Base-by-base conservation (phyloP, 2,113 vertebrate species). In the Pangasianodon hypophthalmus region DNA sequence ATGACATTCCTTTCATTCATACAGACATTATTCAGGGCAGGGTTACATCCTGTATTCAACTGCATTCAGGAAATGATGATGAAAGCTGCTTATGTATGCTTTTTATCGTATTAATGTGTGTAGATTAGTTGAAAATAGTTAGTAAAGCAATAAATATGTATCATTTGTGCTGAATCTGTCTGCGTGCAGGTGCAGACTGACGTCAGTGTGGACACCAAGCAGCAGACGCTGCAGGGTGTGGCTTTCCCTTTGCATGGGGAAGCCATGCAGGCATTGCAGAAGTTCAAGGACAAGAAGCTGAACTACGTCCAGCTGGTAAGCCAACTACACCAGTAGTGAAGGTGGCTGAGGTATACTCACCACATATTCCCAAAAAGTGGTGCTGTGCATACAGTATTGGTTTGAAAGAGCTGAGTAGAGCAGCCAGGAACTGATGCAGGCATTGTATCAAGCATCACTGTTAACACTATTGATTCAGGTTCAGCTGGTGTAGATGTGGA, bases 241-340 rank as follows among this genome's bases (percentile, higher is more conserved):
- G 97, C 97, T 13, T 97, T 98, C 90, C 97, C 97, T 69, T 94
- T 98, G 93, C 94, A 97, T 87, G 94, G 93, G 88, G 97, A 97
- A 60, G 97, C 97, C 84, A 91, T 97, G 69, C 94, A 95, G n/a
- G 97, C 97, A 85, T 91, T 98, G 93, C 96, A 97, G 91, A 95
- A 96, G 85, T 85, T 98, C 94, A 97, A 93, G 92, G 95, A 94
- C 84, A 96, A 95, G 92, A 95, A 95, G 87, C 93, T 97, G 69
- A 97, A 97, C 93, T 98, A 98, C 73, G 96, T 97, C 64, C 97
- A 98, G 26, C 95, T 98, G 95, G 97, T 96, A 96, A 96, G 96
- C 94, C 90, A 64, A 37, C 24, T 18, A 44, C 24, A 87, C 4
- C 46, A 29, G n/a, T 10, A 73, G 24, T 46, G 18, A 88, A 32